Base-by-base conservation (phyloP, 2,888 invertebrate genomes). In the Marronus borbonicus region DNA sequence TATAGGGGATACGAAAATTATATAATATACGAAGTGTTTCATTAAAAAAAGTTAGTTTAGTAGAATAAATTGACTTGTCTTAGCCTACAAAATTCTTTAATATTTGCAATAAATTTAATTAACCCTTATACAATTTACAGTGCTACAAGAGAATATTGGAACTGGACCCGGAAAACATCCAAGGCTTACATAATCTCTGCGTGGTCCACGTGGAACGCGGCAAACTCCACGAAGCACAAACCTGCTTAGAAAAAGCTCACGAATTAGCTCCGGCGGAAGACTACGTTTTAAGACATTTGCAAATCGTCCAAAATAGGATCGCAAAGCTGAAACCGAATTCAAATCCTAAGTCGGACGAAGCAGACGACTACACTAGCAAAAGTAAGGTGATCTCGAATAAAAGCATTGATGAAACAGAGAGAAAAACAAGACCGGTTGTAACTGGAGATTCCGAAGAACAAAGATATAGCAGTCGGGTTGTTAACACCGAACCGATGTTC, bases 151-250 rank as follows among this genome's bases (percentile, higher is more conserved):
- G 94, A 81, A 98, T 98, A 83, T 89, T 98, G 14, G 93, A 94
- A 83, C 88, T 96, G 81, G 98, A 98, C 84, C 95, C 98, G 0
- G 93, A 94, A 83, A 97, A 98, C 88, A 95, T 97, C 80, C 98
- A 98, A 89, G 98, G 97, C 0, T 90, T 96, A 62, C 98, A 98
- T 90, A 98, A 98, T 89, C 91, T 98, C 31, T 98, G 98, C 89
- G 98, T 98, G 7, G 98, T 98, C 0, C 95, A 95, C 83, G 98
- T 98, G 5, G 98, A 98, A 88, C 92, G 96, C 52, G 97, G 97
- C 10, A 93, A 95, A 84, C 90, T 98, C 39, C 91, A 93, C n/a
- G 90, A 93, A 76, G 98, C 98, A 0, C 96, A 96, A 82, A 91
- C 93, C 74, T 98, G 98, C 87, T 91, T 98, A 20, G 91, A 93